Conservation (phyloP, 2,888 invertebrate species). For the Thecophora atra region DNA sequence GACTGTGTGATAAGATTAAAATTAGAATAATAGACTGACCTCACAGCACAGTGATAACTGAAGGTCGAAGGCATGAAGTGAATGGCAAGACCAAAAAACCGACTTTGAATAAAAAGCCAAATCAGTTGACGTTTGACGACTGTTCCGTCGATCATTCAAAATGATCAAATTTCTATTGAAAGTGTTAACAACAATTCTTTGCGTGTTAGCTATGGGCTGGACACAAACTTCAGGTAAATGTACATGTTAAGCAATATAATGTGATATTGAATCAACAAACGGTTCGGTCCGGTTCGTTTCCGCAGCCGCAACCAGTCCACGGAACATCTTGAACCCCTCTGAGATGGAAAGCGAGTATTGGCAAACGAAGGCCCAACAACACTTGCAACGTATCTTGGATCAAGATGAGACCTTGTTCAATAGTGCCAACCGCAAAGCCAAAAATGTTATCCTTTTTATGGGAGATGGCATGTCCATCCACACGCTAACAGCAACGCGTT, state of each 20-base stretch:
- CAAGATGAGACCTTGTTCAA: conserved; percentile 27
- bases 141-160: not conserved
- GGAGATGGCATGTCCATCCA: conserved; percentile 81
- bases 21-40: not conserved
- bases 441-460: conserved; percentile 76
- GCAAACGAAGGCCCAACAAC: conserved; percentile 40
- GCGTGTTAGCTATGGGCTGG: not conserved
- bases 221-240: not conserved
- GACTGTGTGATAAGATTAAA: not conserved
- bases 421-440: conserved; percentile 50
- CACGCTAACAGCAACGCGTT: conserved; percentile 73
- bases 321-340: not conserved
- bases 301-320: not conserved
- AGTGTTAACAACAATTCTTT: not conserved
- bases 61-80: not conserved
- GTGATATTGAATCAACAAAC: too few species aligned
- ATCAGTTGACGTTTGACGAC: not conserved
- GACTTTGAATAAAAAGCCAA: not conserved
- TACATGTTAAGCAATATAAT: too few species aligned
- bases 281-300: not conserved
- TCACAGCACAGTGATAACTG: not conserved
- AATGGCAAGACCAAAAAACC: not conserved
- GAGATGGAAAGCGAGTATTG: conserved; percentile 44
- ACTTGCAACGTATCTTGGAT: conserved; percentile 19
- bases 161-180: not conserved